Percentiles rank a stretch among this genome's conserved stretches.
Conservation (phyloP, 2,113 vertebrate species). For the Onychorhynchus coronatus region DNA sequence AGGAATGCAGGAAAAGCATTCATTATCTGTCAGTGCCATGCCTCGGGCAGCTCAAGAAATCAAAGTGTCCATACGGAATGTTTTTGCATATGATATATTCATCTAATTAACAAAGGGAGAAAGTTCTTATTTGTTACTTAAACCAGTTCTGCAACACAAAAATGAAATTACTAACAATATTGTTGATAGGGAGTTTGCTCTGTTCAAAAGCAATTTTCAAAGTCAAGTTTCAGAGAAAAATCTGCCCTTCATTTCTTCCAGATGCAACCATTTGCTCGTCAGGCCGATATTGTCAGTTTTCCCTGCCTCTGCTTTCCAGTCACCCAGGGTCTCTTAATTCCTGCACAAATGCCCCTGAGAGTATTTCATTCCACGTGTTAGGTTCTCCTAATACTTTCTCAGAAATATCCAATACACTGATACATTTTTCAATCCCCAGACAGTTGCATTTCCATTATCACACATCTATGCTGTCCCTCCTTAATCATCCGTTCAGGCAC, state of each 20-base stretch:
- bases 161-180: slow-evolving; percentile 37
- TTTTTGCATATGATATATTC: slow-evolving; percentile 32
- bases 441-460: background rate
- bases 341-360: background rate
- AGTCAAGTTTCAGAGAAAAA: slow-evolving; percentile 61
- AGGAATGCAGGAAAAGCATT: background rate
- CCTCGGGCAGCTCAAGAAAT: slow-evolving; percentile 42
- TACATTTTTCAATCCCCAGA: background rate
- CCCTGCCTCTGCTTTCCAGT: slow-evolving; percentile 3
- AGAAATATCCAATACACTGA: background rate
- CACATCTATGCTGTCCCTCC: background rate
- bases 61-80: slow-evolving; percentile 25
- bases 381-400: background rate
- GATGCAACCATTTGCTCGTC: slow-evolving; percentile 40
- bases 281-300: slow-evolving; percentile 24
- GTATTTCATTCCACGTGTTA: background rate
- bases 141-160: slow-evolving; percentile 46
- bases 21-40: slow-evolving; percentile 10
- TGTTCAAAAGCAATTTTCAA: slow-evolving; percentile 62
- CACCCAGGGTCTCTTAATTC: background rate
- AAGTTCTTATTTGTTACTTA: slow-evolving; percentile 47
- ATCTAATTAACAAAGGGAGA: slow-evolving; percentile 55
- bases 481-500: background rate
- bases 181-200: slow-evolving; percentile 10
- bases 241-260: slow-evolving; percentile 67